phyloP scores from a whole-genome alignment of 2,113 vertebrate species.

The Catagonus wagneri region DNA sequence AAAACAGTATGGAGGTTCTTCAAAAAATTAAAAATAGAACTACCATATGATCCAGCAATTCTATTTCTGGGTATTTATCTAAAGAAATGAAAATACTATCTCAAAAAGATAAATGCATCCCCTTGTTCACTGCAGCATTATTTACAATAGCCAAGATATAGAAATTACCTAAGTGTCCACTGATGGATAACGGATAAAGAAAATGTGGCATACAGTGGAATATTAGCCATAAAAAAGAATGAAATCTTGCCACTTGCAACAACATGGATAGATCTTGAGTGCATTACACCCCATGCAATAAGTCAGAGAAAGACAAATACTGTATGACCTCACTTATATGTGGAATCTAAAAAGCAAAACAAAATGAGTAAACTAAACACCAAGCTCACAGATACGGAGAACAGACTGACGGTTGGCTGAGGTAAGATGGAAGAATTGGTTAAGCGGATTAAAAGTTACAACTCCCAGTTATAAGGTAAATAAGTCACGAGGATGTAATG shows the following conservation, averaged over 20 bases:
- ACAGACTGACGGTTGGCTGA: not conserved
- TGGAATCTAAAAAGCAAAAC: not conserved
- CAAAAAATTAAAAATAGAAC: not conserved
- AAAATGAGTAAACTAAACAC: not conserved
- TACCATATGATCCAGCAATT: not conserved
- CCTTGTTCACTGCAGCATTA: not conserved
- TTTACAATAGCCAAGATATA: not conserved
- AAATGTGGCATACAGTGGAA: not conserved
- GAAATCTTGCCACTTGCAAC: not conserved
- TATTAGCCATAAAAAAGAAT: not conserved
- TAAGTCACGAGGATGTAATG: not conserved
- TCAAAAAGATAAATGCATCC: not conserved
- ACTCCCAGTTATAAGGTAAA: not conserved
- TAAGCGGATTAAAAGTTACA: not conserved
- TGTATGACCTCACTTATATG: not conserved
- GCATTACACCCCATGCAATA: not conserved
- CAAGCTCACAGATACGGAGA: not conserved
- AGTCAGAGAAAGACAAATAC: not conserved
- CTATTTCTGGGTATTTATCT: not conserved
- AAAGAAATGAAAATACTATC: not conserved
- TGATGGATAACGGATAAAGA: not conserved
- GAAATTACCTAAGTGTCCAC: not conserved
- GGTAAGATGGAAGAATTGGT: not conserved
- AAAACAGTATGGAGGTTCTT: not conserved
- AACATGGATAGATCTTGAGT: not conserved